Evolutionary conservation across 1,140 invertebrate genomes (phyloP), one percentile per base, ranked within the genome.

Genomic region (Oncopodura yosiiana): DNA sequence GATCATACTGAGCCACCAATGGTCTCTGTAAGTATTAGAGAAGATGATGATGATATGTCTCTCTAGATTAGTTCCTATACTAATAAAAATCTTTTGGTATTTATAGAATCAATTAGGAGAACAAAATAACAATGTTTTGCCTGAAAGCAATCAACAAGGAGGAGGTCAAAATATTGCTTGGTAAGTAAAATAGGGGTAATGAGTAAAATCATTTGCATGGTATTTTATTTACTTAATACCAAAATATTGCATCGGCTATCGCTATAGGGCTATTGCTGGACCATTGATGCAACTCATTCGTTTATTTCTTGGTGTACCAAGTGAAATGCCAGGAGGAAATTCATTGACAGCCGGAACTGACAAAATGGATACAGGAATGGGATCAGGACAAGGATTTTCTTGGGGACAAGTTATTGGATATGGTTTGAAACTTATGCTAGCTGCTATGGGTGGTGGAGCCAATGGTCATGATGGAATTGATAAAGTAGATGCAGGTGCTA

Each of bases 351-450:
- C 58, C 16, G 62, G 53, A 9, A 50, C 52, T 53, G 58, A 63
- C 32, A 63, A 63, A 50, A 62, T 62, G 60, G 62, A 63, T 21
- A 41, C 3, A 41, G 49, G 49, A 11, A n/a, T n/a, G 2, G n/a
- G 43, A n/a, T 42, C 66, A 62, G 59, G 53, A 12, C 62, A 64
- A 16, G 65, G 64, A 3, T 67, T 67, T 56, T 65, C 65, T 1
- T 68, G 67, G 67, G 64, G 66, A 9, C 66, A 67, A 61, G 55
- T 68, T 21, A 71, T 92, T n/a, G 81, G 85, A 1, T 78, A 85
- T 42, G 69, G 86, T 39, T 74, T 92, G 11, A 83, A 87, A 68
- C 84, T 92, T 53, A 72, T 92, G 36, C 85, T 85, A 2, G 86
- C 85, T 11, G 74, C 90, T 50, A 71, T 92, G 16, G 84, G 72